These are phyloP conservation scores for Euproctis similis DNA, from an alignment of 2,888 invertebrate genomes.

Conservation along the genomic window DNA sequence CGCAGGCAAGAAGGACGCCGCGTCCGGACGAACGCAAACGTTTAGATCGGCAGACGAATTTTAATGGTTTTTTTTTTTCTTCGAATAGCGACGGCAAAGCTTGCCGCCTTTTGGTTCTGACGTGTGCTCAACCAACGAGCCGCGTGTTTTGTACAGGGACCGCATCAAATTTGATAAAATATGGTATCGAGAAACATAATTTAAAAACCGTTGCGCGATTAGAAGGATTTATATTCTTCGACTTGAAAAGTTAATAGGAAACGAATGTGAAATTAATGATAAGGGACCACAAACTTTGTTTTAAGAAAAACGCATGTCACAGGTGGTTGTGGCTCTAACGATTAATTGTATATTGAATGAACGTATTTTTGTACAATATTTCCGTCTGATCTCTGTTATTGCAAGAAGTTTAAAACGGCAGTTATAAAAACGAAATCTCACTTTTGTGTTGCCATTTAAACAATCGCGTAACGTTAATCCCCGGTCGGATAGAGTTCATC, in stretches of 20 bases:
- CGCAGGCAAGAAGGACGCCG: slow-evolving; percentile 24
- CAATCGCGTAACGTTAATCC: slow-evolving; percentile 9
- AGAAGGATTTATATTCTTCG: slow-evolving; percentile 16
- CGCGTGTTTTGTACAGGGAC: slow-evolving; percentile 15
- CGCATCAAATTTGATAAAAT: slow-evolving; percentile 17
- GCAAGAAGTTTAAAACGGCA: too few species aligned
- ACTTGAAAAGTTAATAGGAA: slow-evolving; percentile 22
- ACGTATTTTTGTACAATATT: too few species aligned
- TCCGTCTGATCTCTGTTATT: too few species aligned
- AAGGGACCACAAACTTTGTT: too few species aligned
- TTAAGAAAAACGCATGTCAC: too few species aligned
- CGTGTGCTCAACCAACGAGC: slow-evolving; percentile 17
- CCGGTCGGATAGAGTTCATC: slow-evolving; percentile 12
- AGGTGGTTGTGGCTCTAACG: too few species aligned
- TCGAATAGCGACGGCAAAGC: slow-evolving; percentile 37
- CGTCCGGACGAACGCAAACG: slow-evolving; percentile 32
- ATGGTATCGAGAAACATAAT: slow-evolving; percentile 20
- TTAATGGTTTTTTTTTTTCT: slow-evolving; percentile 46
- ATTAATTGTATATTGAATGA: slow-evolving; percentile 5
- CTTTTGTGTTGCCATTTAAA: slow-evolving; percentile 10
- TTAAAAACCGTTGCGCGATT: slow-evolving; percentile 23
- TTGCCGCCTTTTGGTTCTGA: slow-evolving; percentile 30
- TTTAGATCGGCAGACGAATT: slow-evolving; percentile 32
- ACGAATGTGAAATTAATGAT: slow-evolving; percentile 26
- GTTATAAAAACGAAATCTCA: slow-evolving; percentile 6